Evolutionary conservation across 2,797 vertebrate species (phyloP), one percentile per base, ranked within the genome.

Genomic region (Takifugu rubripes): DNA sequence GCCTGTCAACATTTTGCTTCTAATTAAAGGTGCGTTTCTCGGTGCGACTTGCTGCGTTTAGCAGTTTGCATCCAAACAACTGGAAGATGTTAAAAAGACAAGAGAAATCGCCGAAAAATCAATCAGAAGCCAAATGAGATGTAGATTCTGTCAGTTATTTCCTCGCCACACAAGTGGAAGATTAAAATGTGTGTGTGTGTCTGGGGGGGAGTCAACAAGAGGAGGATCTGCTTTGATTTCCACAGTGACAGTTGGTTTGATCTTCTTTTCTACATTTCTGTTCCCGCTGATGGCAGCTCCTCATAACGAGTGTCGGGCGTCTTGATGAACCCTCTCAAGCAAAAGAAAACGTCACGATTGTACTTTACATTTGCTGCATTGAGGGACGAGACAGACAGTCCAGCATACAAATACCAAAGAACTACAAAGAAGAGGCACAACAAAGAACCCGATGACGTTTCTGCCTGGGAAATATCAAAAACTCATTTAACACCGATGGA

Each of bases 211-310:
- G 11, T 3, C 33, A 36, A 4, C 33, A 7, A 12, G 11, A 36
- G 33, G 33, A 36, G 33, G 33, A 36, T 36, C 33, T 3, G 33
- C 33, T 36, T 36, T 36, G 10, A 36, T 36, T 36, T 36, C 33
- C 3, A 5, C 29, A 40, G 24, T 29, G 27, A 12, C 14, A 11
- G n/a, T 24, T 12, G 14, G 14, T 8, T 49, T 43, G 40, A 17
- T 15, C 7, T 45, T 53, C 33, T 8, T 16, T 56, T 17, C 26
- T 55, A 27, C 27, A 50, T 46, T 59, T 46, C 9, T 42, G 31
- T 58, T 17, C 25, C 6, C 16, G 29, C 25, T 40, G 14, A 7
- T 11, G 21, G 24, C 14, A n/a, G 3, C 21, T 50, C 21, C 36
- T 50, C 25, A 48, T 6, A 10, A 27, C 24, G 44, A 21, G 6